These are phyloP conservation scores for Mythimna albipuncta DNA, from an alignment of 2,888 invertebrate species.

Conservation along the genomic window DNA sequence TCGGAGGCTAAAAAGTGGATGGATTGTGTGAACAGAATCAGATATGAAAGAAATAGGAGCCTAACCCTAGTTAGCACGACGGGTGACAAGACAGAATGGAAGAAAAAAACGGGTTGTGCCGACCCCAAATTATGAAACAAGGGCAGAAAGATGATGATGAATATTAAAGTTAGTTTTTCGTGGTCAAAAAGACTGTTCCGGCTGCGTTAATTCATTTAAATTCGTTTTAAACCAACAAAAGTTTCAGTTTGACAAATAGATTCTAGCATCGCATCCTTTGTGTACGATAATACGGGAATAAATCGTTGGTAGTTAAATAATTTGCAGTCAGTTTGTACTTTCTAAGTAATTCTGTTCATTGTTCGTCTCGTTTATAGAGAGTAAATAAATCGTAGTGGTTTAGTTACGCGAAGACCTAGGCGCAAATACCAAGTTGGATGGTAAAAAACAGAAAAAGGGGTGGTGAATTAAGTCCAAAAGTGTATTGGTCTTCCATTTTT, in stretches of 20 bases:
- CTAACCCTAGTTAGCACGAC: no score
- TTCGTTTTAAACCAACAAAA: not conserved
- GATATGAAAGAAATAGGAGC: no score
- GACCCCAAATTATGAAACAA: no score
- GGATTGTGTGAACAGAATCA: no score
- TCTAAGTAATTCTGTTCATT: not conserved
- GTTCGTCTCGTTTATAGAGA: not conserved
- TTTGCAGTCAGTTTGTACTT: slow-evolving; percentile 4
- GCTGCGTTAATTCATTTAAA: not conserved
- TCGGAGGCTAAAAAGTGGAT: no score
- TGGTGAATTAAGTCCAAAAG: not conserved
- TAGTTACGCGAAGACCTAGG: not conserved
- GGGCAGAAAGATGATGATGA: no score
- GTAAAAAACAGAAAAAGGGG: not conserved
- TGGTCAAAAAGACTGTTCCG: no score
- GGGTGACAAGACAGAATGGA: no score
- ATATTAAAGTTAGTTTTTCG: no score
- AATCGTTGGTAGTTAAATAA: not conserved
- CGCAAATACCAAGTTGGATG: not conserved
- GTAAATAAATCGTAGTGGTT: not conserved
- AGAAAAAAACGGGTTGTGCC: no score
- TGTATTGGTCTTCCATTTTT: no score
- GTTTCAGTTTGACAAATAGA: not conserved
- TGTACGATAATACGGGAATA: not conserved
- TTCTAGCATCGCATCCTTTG: not conserved